Evolutionary conservation across 2,888 invertebrate species (phyloP).

Genomic region (Polia nebulosa): DNA sequence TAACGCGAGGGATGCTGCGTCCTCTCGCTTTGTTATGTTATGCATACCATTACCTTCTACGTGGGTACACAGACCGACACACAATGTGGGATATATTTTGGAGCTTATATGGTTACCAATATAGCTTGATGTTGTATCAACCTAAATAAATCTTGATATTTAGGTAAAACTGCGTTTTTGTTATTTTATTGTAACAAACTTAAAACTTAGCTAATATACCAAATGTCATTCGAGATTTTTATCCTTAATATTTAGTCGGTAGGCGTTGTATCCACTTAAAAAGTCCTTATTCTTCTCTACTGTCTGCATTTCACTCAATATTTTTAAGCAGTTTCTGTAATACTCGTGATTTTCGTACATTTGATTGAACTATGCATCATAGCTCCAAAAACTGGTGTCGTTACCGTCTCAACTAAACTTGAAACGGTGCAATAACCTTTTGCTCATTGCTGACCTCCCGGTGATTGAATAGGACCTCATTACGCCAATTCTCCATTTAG

Average conservation of each 20-base stretch:
- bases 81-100: slow-evolving; percentile 39
- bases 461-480: not conserved
- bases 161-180: not conserved
- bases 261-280: no score
- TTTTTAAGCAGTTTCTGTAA: no score
- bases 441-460: not conserved
- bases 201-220: no score
- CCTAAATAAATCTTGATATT: not conserved
- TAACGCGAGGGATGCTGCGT: slow-evolving; percentile 73
- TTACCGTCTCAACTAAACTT: no score
- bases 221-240: no score
- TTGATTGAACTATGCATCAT: no score
- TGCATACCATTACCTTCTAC: slow-evolving; percentile 69
- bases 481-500: not conserved
- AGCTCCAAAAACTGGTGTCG: no score
- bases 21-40: slow-evolving; percentile 71
- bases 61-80: slow-evolving; percentile 29
- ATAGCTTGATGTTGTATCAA: not conserved
- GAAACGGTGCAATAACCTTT: no score
- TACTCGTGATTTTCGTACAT: no score
- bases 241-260: no score
- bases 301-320: no score
- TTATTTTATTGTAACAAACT: not conserved
- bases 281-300: no score
- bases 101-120: slow-evolving; percentile 7